Evolutionary conservation across 1,140 invertebrate genomes (phyloP).

Genomic region (Drosophila sproati): DNA sequence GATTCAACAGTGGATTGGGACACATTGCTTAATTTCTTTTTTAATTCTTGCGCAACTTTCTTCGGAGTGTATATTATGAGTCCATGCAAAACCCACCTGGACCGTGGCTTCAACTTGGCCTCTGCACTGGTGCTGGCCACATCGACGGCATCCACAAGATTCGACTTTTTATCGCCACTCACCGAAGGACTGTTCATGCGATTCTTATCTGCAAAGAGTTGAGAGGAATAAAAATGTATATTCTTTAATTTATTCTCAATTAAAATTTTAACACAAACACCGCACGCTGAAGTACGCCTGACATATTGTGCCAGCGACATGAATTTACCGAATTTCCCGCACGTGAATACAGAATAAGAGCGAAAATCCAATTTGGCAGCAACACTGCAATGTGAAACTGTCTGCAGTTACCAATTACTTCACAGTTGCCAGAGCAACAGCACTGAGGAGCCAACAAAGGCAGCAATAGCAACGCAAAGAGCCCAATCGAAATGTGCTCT

Average conservation of each 20-base stretch:
- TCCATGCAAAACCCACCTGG: conserved; percentile 59
- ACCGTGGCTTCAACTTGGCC: conserved; percentile 77
- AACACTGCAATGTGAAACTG: conserved; percentile 17
- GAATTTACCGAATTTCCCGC: conserved; percentile 5
- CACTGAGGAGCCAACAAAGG: not conserved
- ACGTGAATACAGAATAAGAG: conserved; percentile 31
- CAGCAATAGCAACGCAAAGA: conserved; percentile 7
- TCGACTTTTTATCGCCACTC: conserved; percentile 71
- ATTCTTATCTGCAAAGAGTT: conserved; percentile 72
- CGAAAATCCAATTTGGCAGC: conserved; percentile 63
- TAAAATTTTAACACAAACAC: not conserved
- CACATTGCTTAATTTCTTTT: too few relatives aligned
- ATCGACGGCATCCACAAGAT: conserved; percentile 70
- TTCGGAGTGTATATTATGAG: too few relatives aligned
- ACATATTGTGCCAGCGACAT: conserved; percentile 31
- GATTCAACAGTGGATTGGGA: too few relatives aligned
- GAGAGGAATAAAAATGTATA: conserved; percentile 11
- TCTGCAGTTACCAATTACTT: not conserved
- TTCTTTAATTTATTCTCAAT: conserved; percentile 19
- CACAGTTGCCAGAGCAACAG: conserved; percentile 1
- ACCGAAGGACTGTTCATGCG: conserved; percentile 79
- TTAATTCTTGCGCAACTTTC: too few relatives aligned
- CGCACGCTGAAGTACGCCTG: conserved; percentile 1
- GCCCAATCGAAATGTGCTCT: not conserved
- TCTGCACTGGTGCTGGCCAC: conserved; percentile 73